Conservation (phyloP, 2,113 vertebrate species). For the Haliaeetus leucogaster region DNA sequence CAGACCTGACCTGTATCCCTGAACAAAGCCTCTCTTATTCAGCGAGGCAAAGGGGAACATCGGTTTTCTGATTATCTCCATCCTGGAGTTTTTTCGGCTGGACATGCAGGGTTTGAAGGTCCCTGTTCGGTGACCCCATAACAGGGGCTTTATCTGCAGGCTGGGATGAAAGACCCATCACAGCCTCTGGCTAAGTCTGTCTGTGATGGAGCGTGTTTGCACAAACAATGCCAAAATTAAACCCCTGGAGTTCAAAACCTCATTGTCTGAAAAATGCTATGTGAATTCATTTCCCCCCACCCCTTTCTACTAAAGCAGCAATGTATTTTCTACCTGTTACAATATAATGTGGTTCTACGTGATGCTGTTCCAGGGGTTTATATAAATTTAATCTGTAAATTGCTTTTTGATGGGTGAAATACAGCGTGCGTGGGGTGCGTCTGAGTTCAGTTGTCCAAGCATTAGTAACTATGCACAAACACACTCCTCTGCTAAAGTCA, state of each 20-base stretch:
- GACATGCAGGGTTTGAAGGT: background rate
- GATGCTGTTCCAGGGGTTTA: background rate
- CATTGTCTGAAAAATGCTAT: background rate
- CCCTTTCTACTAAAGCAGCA: background rate
- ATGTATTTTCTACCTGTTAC: background rate
- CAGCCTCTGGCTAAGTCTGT: background rate
- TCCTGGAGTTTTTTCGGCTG: fast-evolving
- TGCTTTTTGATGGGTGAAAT: background rate
- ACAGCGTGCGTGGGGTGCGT: background rate
- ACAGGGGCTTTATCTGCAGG: background rate
- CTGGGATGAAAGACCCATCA: background rate
- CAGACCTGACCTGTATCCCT: background rate
- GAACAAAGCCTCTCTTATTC: slow-evolving; percentile 52
- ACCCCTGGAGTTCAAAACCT: background rate
- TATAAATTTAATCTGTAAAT: background rate
- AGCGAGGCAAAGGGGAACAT: background rate
- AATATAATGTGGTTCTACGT: background rate
- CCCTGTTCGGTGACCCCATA: background rate
- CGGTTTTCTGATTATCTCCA: background rate
- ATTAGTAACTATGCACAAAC: background rate
- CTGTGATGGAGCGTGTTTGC: background rate
- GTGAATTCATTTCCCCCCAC: background rate
- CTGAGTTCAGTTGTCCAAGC: background rate
- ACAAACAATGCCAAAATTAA: background rate
- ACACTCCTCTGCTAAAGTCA: background rate